Evolutionary conservation across 2,888 invertebrate species (phyloP), one percentile per base, ranked within the genome.

Genomic region (Phalera bucephala): DNA sequence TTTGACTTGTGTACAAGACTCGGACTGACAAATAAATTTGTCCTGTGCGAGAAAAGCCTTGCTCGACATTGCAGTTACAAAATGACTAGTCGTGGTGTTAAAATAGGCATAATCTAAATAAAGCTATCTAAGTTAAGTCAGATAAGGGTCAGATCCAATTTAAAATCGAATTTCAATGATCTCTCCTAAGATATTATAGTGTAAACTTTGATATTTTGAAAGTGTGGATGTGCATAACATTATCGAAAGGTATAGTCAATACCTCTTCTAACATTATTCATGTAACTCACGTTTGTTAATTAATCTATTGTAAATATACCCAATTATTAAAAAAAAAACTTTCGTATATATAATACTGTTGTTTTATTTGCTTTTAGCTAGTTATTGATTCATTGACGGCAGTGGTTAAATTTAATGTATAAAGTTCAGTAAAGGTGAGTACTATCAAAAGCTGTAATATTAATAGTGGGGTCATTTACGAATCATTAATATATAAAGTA

Each of bases 221-320:
- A 48, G 74, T 75, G 74, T 80, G 80, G 61, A 76, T 76, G 73
- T 72, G 61, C 54, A 62, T 65, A 63, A 51, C 52, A 64, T 61
- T 61, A 59, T 52, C 45, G 36, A 46, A 71, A 56, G 69, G 67
- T 72, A 66, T 64, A 45, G 65, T 67, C 62, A 55, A 54, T 62
- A 79, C 68, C 74, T 75, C 60, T 74, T 80, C 71, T 79, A 73
- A 75, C 58, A 74, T 74, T 74, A 84, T 70, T 78, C 80, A 87
- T 84, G 72, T 86, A 86, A 83, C 79, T 86, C 86, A 87, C 81
- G 80, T 86, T 87, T 88, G 86, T 86, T 88, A 84, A 81, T 82
- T 84, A 84, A 78, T 78, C 80, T 85, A 85, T 70, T 89, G 88
- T 89, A 89, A 87, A 89, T 89, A 89, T 83, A 87, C 80, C 86